These are phyloP conservation scores for Todiramphus chloris DNA, from an alignment of 2,113 vertebrate species.

Conservation along the genomic window DNA sequence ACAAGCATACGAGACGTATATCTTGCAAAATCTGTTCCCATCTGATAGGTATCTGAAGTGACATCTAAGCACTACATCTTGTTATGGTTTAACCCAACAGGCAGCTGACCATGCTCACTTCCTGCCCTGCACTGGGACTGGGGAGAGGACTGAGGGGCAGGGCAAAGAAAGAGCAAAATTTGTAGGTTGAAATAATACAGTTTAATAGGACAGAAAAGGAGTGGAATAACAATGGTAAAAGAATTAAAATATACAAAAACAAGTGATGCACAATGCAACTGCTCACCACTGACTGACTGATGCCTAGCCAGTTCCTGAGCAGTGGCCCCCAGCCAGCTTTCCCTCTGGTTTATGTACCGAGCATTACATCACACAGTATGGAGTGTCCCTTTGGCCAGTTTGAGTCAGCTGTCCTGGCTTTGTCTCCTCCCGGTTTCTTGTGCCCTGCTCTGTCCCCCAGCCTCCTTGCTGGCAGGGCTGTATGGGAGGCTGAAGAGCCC, in stretches of 20 bases:
- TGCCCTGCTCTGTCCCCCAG: not conserved
- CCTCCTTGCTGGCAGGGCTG: not conserved
- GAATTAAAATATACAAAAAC: not conserved
- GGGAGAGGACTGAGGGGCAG: not conserved
- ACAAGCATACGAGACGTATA: rapidly evolving
- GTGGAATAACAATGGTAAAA: not conserved
- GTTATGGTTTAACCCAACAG: not conserved
- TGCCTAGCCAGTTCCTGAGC: not conserved
- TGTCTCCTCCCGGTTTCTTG: not conserved
- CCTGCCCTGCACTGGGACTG: no score
- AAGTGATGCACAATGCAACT: no score
- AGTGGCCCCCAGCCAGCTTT: not conserved
- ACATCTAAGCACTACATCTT: not conserved
- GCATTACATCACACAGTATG: not conserved
- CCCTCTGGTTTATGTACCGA: no score
- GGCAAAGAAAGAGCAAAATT: no score
- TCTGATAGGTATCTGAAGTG: not conserved
- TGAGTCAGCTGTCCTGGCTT: not conserved
- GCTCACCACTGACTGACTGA: not conserved
- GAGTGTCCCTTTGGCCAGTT: not conserved
- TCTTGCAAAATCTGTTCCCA: not conserved
- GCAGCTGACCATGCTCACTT: not conserved
- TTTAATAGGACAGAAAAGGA: not conserved
- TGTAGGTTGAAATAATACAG: not conserved
- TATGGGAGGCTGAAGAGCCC: not conserved